Percentiles rank a stretch among this genome's conserved stretches.
These are phyloP conservation scores for Iselma pallidipennis DNA, from an alignment of 2,888 invertebrate species.

Conservation along the genomic window DNA sequence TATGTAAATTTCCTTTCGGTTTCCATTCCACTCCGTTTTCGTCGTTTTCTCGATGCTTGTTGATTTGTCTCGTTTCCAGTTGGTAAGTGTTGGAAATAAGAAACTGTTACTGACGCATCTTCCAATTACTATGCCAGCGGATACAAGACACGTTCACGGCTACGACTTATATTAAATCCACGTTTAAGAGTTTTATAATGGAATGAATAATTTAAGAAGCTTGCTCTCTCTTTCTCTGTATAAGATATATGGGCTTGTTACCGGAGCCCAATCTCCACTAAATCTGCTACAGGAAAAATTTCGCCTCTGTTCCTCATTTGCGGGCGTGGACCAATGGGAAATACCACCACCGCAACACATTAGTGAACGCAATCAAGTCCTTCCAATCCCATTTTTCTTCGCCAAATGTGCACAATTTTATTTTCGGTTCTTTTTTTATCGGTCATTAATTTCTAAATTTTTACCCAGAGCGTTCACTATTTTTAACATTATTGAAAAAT, in stretches of 20 bases:
- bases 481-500: not conserved
- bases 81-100: constrained; percentile 18
- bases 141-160: constrained; percentile 43
- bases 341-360: not conserved
- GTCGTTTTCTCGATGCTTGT: not conserved
- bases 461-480: too few relatives aligned
- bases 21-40: constrained; percentile 17
- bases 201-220: constrained; percentile 52
- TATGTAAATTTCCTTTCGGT: constrained; percentile 21
- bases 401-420: not conserved
- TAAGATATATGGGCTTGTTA: constrained; percentile 43
- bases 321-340: not conserved
- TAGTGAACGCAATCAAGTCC: not conserved
- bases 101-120: constrained; percentile 20
- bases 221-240: constrained; percentile 24
- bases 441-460: not conserved
- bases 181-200: constrained; percentile 54
- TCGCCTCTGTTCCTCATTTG: constrained; percentile 1
- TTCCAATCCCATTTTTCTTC: not conserved
- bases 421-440: not conserved
- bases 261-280: constrained; percentile 4
- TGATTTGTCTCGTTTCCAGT: constrained; percentile 9
- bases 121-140: constrained; percentile 35
- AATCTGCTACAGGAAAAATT: constrained; percentile 12
- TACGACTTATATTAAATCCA: constrained; percentile 47